Evolutionary conservation across 2,797 vertebrate species (phyloP).

Genomic region (Passerculus sandwichensis): DNA sequence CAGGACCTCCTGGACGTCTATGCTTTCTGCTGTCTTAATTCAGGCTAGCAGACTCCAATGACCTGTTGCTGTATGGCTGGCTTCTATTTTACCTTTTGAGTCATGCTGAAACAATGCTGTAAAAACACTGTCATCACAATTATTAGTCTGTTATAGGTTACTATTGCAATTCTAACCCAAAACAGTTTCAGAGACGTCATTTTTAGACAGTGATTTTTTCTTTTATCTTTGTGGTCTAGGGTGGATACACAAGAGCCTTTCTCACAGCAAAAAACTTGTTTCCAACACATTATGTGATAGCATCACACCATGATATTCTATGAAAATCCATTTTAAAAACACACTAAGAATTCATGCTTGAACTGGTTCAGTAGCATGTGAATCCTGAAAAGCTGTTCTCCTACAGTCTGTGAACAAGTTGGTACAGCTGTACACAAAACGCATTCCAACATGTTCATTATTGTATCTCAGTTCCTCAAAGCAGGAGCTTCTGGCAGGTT

Average conservation of each 20-base stretch:
- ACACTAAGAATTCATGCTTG: not conserved
- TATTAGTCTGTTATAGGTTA: not conserved
- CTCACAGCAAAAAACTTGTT: not conserved
- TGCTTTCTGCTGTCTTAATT: not conserved
- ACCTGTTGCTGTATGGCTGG: not conserved
- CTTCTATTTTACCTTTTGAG: not conserved
- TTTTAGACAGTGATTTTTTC: not conserved
- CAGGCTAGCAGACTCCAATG: not conserved
- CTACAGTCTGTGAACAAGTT: not conserved
- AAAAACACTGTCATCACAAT: not conserved
- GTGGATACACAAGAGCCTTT: not conserved
- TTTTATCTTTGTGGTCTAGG: not conserved
- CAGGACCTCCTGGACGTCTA: accelerated
- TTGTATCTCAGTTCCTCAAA: not conserved
- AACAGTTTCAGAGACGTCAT: not conserved
- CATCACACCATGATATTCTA: accelerated
- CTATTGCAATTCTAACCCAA: not conserved
- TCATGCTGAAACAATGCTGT: not conserved
- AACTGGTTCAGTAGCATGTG: not conserved
- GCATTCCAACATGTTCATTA: not conserved
- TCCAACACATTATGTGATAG: not conserved
- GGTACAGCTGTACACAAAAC: not conserved
- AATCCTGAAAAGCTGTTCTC: not conserved
- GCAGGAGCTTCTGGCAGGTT: not conserved
- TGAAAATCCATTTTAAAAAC: not conserved